These are phyloP conservation scores for Ridgeia piscesae DNA, from an alignment of 1,140 invertebrate species.

Conservation along the genomic window DNA sequence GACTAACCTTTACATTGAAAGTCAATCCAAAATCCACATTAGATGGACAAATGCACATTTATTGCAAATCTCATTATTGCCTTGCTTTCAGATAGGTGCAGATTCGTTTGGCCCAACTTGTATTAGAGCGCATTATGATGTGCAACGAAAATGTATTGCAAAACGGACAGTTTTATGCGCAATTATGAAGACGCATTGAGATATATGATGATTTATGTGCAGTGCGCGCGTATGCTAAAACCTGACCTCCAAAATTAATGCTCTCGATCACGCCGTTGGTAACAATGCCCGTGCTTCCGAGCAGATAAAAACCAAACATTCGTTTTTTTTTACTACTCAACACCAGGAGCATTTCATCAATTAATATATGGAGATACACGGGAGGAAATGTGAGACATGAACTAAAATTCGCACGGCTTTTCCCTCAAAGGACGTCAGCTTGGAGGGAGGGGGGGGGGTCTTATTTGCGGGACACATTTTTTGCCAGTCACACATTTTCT, in stretches of 20 bases:
- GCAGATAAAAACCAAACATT: slow-evolving; percentile 21
- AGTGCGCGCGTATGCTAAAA: too few species aligned
- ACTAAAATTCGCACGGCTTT: too few species aligned
- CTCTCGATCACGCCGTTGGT: not conserved
- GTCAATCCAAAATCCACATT: not conserved
- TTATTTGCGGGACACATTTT: too few species aligned
- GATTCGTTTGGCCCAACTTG: not conserved
- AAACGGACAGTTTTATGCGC: not conserved
- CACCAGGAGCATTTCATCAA: not conserved
- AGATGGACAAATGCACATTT: not conserved
- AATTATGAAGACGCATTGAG: not conserved
- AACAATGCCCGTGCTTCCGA: not conserved
- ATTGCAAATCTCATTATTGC: not conserved
- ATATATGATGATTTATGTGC: not conserved
- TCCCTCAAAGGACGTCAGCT: too few species aligned
- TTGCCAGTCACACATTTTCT: too few species aligned
- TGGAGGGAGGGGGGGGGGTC: too few species aligned
- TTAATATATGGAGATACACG: not conserved
- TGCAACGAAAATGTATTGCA: not conserved
- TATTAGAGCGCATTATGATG: not conserved
- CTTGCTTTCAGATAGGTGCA: not conserved
- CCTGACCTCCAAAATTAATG: too few species aligned
- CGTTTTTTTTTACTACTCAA: not conserved
- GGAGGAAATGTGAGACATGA: too few species aligned
- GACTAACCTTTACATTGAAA: not conserved